Conservation (phyloP, 2,797 vertebrate genomes). For the Chaenodraco wilsoni region DNA sequence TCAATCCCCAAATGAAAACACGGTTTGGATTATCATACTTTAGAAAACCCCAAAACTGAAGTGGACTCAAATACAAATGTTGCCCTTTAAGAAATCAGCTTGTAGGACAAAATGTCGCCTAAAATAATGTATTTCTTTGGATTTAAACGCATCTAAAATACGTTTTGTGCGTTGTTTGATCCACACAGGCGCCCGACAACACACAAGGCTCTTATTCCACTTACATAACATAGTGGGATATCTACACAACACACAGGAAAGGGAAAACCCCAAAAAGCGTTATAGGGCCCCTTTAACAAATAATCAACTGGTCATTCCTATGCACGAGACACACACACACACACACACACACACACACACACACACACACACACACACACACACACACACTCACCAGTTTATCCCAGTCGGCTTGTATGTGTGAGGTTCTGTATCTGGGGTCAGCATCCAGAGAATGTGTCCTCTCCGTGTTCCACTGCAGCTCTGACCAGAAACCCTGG, state of each 20-base stretch:
- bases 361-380: conserved; percentile 70
- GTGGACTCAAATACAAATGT: no score
- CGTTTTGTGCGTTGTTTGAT: conserved; percentile 50
- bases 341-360: conserved; percentile 66
- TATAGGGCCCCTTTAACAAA: no score
- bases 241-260: no score
- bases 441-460: conserved; percentile 85
- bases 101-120: not conserved
- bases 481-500: conserved; percentile 92
- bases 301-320: no score
- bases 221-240: conserved; percentile 76
- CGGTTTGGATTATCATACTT: not conserved
- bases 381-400: no score
- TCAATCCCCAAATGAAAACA: not conserved
- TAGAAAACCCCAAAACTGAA: not conserved
- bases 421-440: conserved; percentile 83
- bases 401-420: conserved; percentile 84
- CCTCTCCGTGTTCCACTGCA: conserved; percentile 89
- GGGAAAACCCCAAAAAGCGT: no score
- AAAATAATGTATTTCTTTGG: conserved; percentile 11
- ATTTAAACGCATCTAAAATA: conserved; percentile 43
- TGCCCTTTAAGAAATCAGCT: not conserved
- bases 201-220: conserved; percentile 56
- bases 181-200: conserved; percentile 40
- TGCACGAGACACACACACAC: not conserved